Percentiles rank a stretch among this genome's conserved stretches.
These are phyloP conservation scores for Hedychridium roseum DNA, from an alignment of 2,888 invertebrate species.

Conservation along the genomic window DNA sequence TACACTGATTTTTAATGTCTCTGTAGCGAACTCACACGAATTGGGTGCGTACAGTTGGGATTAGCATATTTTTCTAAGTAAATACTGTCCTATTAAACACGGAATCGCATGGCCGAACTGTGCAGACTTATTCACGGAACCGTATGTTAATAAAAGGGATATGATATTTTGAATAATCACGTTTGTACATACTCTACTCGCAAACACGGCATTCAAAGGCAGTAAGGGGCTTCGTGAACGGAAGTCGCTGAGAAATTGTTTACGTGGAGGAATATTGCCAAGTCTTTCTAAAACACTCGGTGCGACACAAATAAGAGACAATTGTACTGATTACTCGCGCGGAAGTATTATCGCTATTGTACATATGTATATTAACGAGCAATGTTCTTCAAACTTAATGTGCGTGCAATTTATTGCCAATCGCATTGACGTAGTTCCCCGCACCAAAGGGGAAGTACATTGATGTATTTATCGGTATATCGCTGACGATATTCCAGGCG, in stretches of 20 bases:
- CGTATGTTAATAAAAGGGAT: constrained; percentile 36
- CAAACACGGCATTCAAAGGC: not conserved
- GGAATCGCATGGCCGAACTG: constrained; percentile 8
- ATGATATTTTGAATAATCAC: constrained; percentile 54
- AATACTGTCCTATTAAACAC: constrained; percentile 16
- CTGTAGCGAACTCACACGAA: constrained; percentile 7
- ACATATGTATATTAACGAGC: constrained; percentile 34
- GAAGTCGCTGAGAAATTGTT: not conserved
- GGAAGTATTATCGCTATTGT: constrained; percentile 26
- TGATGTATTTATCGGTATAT: too few relatives aligned
- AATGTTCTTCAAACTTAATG: constrained; percentile 21
- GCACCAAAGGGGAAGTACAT: too few relatives aligned
- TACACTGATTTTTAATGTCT: constrained; percentile 6
- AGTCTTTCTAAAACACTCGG: too few relatives aligned
- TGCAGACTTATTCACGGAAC: too few relatives aligned
- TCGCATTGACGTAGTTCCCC: too few relatives aligned
- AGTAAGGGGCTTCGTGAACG: not conserved
- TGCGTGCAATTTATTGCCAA: constrained; percentile 25
- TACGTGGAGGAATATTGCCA: too few relatives aligned
- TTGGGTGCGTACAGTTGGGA: constrained; percentile 25
- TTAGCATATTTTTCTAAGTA: constrained; percentile 47
- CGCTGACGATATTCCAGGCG: constrained; percentile 7
- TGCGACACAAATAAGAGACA: too few relatives aligned
- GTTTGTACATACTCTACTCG: constrained; percentile 45
- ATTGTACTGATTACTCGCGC: constrained; percentile 13